Percentiles rank a stretch among this genome's conserved stretches.
Evolutionary conservation across 2,113 vertebrate species (phyloP).

Genomic region (Sardina pilchardus): DNA sequence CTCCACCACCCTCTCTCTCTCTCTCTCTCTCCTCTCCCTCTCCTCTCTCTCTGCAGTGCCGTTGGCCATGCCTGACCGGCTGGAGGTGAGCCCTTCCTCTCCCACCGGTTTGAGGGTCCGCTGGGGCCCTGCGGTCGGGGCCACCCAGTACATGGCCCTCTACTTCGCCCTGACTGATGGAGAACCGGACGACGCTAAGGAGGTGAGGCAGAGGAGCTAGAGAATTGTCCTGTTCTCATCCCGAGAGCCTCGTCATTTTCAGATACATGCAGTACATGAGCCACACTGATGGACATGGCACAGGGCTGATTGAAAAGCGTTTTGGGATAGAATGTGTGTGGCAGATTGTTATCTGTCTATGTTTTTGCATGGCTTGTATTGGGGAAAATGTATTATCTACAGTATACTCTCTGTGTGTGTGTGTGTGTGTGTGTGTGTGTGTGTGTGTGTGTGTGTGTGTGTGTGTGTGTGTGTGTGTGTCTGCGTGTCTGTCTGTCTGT

Average conservation of each 20-base stretch:
- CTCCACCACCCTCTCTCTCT: not conserved
- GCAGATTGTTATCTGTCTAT: not conserved
- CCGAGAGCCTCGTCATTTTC: too few relatives aligned
- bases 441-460: slow-evolving; percentile 20
- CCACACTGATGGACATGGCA: too few relatives aligned
- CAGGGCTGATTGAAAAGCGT: not conserved
- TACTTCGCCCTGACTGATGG: slow-evolving; percentile 76
- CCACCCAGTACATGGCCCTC: slow-evolving; percentile 84
- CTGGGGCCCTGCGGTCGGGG: slow-evolving; percentile 77
- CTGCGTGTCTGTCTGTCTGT: too few relatives aligned
- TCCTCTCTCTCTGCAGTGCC: slow-evolving; percentile 66
- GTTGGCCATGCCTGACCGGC: slow-evolving; percentile 71
- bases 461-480: not conserved
- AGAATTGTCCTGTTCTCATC: not conserved
- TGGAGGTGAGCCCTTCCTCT: slow-evolving; percentile 76
- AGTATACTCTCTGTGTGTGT: too few relatives aligned
- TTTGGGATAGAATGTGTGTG: not conserved
- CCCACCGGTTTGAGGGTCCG: slow-evolving; percentile 77
- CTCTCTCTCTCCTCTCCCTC: not conserved
- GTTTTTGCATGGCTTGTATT: not conserved
- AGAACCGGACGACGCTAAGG: slow-evolving; percentile 73
- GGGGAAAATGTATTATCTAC: not conserved
- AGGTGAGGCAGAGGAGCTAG: slow-evolving; percentile 60
- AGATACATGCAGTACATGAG: too few relatives aligned
- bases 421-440: slow-evolving; percentile 4